A percentile compares a stretch with the other conserved stretches of the same genome.
phyloP scores from a whole-genome alignment of 2,888 invertebrate species.

The Ischnus inquisitorius region DNA sequence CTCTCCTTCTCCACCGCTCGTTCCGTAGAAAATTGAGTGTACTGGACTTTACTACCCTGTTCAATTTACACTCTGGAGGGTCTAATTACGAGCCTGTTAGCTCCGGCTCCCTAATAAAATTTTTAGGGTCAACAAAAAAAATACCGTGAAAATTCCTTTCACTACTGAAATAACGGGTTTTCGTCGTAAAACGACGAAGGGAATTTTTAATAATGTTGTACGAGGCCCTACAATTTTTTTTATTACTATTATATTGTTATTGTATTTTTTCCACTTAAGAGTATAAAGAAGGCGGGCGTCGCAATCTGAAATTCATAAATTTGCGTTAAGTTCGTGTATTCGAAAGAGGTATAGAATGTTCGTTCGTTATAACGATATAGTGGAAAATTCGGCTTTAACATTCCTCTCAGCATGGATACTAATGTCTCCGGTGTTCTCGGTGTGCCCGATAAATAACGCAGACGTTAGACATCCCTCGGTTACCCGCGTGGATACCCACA shows the following conservation, averaged over 20 bases:
- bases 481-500: conserved; percentile 3
- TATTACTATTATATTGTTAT: no score
- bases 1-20: neutral
- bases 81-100: neutral
- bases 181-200: neutral
- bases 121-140: neutral
- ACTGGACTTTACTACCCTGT: neutral
- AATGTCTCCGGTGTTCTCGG: neutral
- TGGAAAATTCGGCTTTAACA: no score
- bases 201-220: no score
- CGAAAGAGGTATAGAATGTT: no score
- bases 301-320: no score
- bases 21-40: neutral
- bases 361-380: no score
- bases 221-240: no score
- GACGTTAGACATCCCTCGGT: conserved; percentile 11
- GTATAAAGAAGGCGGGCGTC: no score
- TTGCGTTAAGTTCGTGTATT: no score
- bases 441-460: conserved; percentile 22
- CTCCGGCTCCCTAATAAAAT: neutral
- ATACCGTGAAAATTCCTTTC: neutral
- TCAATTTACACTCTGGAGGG: conserved; percentile 3
- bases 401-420: neutral
- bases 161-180: neutral
- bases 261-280: no score